A percentile compares a stretch with the other conserved stretches of the same genome.
Evolutionary conservation across 2,797 vertebrate species (phyloP).

Genomic region (Muraenolepis orangiensis): DNA sequence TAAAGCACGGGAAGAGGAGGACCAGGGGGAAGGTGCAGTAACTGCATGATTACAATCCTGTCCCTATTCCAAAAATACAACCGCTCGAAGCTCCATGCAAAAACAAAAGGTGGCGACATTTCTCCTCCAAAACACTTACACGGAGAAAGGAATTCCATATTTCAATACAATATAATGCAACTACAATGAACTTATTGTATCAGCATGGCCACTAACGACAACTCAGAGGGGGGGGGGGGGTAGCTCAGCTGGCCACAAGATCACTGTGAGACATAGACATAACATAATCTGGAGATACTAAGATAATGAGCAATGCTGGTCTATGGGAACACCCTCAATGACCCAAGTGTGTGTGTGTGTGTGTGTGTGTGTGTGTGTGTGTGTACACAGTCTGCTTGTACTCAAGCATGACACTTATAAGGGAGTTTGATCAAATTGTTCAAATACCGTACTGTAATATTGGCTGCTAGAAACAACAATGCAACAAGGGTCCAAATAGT

Average conservation of each 20-base stretch:
- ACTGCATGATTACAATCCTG: slow-evolving; percentile 36
- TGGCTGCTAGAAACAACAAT: neutral
- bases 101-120: slow-evolving; percentile 6
- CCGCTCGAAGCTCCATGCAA: slow-evolving; percentile 15
- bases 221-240: neutral
- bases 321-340: neutral
- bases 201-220: neutral
- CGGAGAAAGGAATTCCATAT: neutral
- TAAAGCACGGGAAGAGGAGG: slow-evolving; percentile 7
- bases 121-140: neutral
- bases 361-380: slow-evolving; percentile 1
- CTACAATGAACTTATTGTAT: neutral
- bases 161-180: neutral
- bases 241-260: neutral
- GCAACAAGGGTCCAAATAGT: neutral
- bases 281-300: too few species aligned
- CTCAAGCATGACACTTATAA: neutral
- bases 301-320: neutral
- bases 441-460: neutral
- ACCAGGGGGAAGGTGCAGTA: slow-evolving; percentile 23
- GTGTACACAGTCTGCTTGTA: neutral
- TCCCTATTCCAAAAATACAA: slow-evolving; percentile 25
- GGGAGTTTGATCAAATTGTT: neutral
- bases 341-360: neutral
- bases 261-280: neutral